Base-by-base conservation (phyloP, 1,140 invertebrate species). In the Drosophila ercepeae region DNA sequence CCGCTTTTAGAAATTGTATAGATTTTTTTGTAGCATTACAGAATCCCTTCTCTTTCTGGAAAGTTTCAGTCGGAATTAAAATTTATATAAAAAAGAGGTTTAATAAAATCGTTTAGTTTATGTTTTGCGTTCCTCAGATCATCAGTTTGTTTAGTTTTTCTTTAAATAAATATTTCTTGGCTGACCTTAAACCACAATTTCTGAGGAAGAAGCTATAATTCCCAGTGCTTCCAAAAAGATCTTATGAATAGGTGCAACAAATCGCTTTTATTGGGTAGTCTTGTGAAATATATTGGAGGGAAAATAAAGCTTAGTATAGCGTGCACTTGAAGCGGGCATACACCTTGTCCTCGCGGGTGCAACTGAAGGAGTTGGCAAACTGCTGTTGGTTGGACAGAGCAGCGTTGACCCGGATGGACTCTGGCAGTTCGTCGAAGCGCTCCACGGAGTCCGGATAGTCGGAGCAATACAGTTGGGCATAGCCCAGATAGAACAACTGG, bases 401-500 rank as follows among this genome's bases (percentile, higher is more conserved):
- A 0, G 96, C 96, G 41, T 97, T 93, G 0, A 98, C 95, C 25
- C 94, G 91, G 57, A 93, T 95, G 46, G 94, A 95, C 46, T 97
- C 97, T 13, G 96, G 96, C 8, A 89, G 36, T 25, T 89, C 69
- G 1, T 81, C 70, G 19, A 73, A 91, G 6, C 72, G 11, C 9
- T 76, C 77, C 32, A 86, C 9, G 7, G 67, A 53, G 0, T 89
- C 71, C 0, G 88, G 69, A 46, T 90, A 90, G n/a, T 90, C 84
- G 5, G 81, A 61, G 49, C 89, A 91, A 53, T 86, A 91, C 0
- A 89, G 48, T 94, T 98, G 97, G 14, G 97, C 96, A 91, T 98
- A 98, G 29, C 96, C 96, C 32, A 99, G 92, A 88, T 98, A 99
- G 91, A 99, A 99, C 27, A 98, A 92, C 89, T 98, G 97, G 23